A percentile compares a stretch with the other conserved stretches of the same genome.
Evolutionary conservation across 1,140 invertebrate genomes (phyloP).

Genomic region (Charaxes varanes): DNA sequence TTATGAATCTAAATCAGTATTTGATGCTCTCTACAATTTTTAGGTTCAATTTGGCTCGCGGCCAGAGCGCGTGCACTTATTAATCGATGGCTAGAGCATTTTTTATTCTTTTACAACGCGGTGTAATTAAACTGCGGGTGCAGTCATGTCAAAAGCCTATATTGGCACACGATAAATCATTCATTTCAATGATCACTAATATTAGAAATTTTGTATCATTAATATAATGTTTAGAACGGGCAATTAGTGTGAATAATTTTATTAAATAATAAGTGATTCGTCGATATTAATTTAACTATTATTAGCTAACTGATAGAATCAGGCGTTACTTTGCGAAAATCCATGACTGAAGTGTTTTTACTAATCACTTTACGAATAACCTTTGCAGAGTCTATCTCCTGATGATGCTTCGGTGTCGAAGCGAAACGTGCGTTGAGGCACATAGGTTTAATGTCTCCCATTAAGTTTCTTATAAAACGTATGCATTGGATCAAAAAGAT

Average conservation of each 20-base stretch:
- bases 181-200: constrained; percentile 1
- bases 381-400: no score
- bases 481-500: no score
- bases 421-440: no score
- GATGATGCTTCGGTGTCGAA: no score
- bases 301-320: no score
- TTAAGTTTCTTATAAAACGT: no score
- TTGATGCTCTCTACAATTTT: constrained; percentile 10
- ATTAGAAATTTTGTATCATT: constrained; percentile 5
- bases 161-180: neutral
- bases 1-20: constrained; percentile 5
- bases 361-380: no score
- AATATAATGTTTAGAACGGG: constrained; percentile 2
- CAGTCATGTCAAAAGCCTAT: constrained; percentile 13
- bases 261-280: no score
- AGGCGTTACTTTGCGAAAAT: no score
- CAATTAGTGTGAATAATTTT: constrained; percentile 5
- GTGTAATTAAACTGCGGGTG: constrained; percentile 15
- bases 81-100: constrained; percentile 16
- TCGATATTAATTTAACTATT: no score
- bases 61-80: constrained; percentile 15
- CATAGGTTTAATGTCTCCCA: no score
- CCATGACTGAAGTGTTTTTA: no score
- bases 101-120: constrained; percentile 12
- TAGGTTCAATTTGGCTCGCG: constrained; percentile 15